A percentile compares a stretch with the other conserved stretches of the same genome.
Evolutionary conservation across 2,888 invertebrate genomes (phyloP).

Genomic region (Zhengitettix transpicula): DNA sequence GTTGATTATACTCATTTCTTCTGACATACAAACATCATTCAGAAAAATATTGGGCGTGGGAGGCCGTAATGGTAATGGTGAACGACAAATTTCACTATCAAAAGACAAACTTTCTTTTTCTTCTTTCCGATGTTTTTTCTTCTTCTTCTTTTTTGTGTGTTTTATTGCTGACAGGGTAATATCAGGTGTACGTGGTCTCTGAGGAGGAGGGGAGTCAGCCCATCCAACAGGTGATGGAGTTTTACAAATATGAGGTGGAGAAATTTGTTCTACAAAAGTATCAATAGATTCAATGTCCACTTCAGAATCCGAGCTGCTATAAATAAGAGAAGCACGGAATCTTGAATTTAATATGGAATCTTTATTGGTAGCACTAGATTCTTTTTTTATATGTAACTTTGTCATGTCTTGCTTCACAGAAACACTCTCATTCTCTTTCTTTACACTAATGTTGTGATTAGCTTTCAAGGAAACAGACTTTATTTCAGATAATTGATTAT

Average conservation of each 20-base stretch:
- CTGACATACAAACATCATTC: too few species aligned
- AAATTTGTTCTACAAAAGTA: too few species aligned
- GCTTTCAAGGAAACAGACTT: too few species aligned
- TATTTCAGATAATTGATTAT: too few species aligned
- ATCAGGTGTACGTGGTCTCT: not conserved
- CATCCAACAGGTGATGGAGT: not conserved
- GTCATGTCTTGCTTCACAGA: too few species aligned
- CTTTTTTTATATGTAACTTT: too few species aligned
- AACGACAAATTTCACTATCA: not conserved
- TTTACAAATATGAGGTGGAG: not conserved
- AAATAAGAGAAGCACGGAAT: not conserved
- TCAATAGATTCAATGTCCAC: not conserved
- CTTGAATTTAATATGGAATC: too few species aligned
- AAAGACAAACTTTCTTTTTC: not conserved
- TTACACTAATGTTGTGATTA: too few species aligned
- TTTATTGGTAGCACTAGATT: too few species aligned
- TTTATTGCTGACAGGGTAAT: not conserved
- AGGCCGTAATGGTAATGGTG: not conserved
- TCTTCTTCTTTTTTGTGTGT: not conserved
- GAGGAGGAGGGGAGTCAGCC: not conserved
- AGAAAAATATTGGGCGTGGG: not conserved
- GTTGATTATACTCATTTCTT: too few species aligned
- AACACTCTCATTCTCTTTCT: too few species aligned
- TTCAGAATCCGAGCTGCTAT: not conserved
- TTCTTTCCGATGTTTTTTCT: not conserved